Conservation (phyloP, 1,140 invertebrate species). For the Olivierus martensii region DNA sequence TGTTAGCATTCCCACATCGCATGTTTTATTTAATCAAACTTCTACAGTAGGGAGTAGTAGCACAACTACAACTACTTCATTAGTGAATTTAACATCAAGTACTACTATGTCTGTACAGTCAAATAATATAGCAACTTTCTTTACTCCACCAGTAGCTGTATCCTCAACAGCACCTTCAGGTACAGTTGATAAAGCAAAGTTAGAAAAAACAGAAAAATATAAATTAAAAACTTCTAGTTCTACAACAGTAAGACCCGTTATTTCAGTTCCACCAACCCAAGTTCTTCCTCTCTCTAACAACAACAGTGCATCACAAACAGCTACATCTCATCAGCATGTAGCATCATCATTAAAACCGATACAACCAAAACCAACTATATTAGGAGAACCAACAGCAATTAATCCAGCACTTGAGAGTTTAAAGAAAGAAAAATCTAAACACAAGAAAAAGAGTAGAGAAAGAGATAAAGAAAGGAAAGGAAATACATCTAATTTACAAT, state of each 20-base stretch:
- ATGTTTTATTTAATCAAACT: conserved; percentile 13
- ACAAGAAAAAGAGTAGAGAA: conserved; percentile 35
- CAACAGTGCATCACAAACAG: conserved; percentile 17
- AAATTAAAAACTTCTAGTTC: conserved; percentile 16
- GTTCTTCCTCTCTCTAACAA: conserved; percentile 17
- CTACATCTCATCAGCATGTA: conserved; percentile 17
- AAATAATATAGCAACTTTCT: too few relatives aligned
- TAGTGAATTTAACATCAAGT: too few relatives aligned
- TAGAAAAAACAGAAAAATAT: conserved; percentile 20
- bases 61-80: conserved; percentile 3
- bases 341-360: conserved; percentile 27
- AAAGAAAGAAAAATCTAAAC: conserved; percentile 30
- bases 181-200: conserved; percentile 14
- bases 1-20: conserved; percentile 13
- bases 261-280: conserved; percentile 23
- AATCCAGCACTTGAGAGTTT: conserved; percentile 26
- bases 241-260: conserved; percentile 19
- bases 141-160: not conserved
- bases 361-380: conserved; percentile 32
- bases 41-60: not conserved
- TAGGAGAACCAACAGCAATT: conserved; percentile 26
- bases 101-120: too few relatives aligned
- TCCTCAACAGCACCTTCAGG: conserved; percentile 2
- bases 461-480: conserved; percentile 23
- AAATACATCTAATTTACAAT: not conserved